These are phyloP conservation scores for Neodiprion virginianus DNA, from an alignment of 1,140 invertebrate species.

Conservation along the genomic window DNA sequence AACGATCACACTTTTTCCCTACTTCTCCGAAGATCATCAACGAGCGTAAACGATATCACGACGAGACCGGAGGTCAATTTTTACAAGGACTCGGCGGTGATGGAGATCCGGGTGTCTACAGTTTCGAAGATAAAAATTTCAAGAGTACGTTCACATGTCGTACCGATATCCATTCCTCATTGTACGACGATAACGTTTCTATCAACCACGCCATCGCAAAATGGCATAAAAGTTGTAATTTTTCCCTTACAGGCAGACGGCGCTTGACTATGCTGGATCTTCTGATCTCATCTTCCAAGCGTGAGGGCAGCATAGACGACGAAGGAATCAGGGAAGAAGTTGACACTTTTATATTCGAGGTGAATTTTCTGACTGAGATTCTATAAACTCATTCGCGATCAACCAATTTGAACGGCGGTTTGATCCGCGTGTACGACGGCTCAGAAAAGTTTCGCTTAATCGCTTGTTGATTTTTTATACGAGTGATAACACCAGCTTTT, in stretches of 20 bases:
- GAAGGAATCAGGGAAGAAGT: conserved; percentile 82
- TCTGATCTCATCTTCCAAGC: conserved; percentile 67
- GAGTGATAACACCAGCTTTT: too few species aligned
- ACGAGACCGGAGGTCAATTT: conserved; percentile 26
- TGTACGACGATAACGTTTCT: too few species aligned
- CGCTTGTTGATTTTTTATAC: too few species aligned
- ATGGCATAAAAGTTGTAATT: not conserved
- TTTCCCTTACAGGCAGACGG: conserved; percentile 55
- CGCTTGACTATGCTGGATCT: conserved; percentile 83
- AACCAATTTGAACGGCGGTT: too few species aligned
- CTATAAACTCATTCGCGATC: too few species aligned
- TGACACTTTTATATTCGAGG: conserved; percentile 84
- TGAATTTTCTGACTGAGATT: conserved; percentile 35
- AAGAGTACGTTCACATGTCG: not conserved
- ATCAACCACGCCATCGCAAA: too few species aligned
- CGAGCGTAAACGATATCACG: conserved; percentile 45
- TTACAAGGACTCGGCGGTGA: conserved; percentile 24
- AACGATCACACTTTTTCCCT: too few species aligned
- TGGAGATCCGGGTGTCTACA: not conserved
- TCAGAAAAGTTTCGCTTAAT: too few species aligned
- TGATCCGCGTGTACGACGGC: too few species aligned
- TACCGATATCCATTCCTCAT: not conserved
- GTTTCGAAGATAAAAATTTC: not conserved
- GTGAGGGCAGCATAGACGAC: conserved; percentile 63
- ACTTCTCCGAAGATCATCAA: conserved; percentile 35